phyloP scores from a whole-genome alignment of 2,113 vertebrate species.

The Aix galericulata region DNA sequence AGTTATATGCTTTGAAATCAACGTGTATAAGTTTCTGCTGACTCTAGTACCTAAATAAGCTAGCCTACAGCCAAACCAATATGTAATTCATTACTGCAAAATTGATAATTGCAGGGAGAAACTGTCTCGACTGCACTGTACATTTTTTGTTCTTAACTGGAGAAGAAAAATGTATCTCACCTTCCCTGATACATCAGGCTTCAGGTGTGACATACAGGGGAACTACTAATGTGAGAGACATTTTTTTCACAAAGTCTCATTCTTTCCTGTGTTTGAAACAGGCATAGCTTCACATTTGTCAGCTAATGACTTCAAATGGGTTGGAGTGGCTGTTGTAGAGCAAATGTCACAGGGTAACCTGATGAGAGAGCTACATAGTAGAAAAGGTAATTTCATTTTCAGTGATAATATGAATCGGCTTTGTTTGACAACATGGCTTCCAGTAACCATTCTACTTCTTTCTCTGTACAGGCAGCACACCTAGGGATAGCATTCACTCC shows the following conservation, averaged over 20 bases:
- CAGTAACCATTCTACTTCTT: not conserved
- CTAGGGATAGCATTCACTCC: not conserved
- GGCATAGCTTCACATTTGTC: not conserved
- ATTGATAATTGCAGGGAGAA: not conserved
- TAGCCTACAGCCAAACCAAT: accelerated
- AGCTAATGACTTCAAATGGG: not conserved
- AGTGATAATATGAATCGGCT: not conserved
- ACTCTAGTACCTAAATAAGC: not conserved
- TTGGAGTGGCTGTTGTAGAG: not conserved
- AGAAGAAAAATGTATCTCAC: not conserved
- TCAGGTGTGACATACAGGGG: not conserved
- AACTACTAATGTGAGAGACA: accelerated
- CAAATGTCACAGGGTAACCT: not conserved
- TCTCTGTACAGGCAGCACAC: not conserved
- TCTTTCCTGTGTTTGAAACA: not conserved
- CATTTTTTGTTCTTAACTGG: not conserved
- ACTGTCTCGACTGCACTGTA: not conserved
- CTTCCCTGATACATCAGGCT: not conserved
- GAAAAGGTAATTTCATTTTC: not conserved
- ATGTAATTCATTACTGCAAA: not conserved
- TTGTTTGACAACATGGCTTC: not conserved
- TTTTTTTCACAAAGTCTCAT: not conserved
- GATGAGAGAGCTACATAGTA: not conserved
- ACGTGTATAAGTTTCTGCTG: not conserved
- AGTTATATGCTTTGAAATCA: not conserved